A percentile compares a stretch with the other conserved stretches of the same genome.
Conservation (phyloP, 2,888 invertebrate genomes). For the Drosophila kokeensis region DNA sequence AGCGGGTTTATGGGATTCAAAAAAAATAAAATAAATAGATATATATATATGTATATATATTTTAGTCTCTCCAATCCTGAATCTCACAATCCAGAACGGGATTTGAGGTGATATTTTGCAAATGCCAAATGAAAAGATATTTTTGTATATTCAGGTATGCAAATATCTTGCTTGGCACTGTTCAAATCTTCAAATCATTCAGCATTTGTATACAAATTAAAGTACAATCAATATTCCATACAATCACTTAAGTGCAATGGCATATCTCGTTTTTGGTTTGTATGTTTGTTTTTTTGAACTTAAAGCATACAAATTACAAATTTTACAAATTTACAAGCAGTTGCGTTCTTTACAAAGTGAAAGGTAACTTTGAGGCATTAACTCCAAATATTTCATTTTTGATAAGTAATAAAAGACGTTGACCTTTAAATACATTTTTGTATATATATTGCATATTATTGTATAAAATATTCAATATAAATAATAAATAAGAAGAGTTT, state of each 20-base stretch:
- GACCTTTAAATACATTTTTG: not conserved
- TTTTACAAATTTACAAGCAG: not conserved
- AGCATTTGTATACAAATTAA: constrained; percentile 4
- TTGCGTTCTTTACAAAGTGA: not conserved
- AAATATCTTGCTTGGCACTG: constrained; percentile 17
- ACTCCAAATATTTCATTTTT: not conserved
- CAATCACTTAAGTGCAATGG: constrained; percentile 20
- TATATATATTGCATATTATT: not conserved
- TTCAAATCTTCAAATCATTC: not conserved
- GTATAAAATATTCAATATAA: not conserved
- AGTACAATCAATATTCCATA: constrained; percentile 5
- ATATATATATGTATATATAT: too few relatives aligned
- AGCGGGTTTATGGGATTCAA: constrained; percentile 4
- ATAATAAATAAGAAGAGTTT: not conserved
- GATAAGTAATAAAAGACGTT: not conserved
- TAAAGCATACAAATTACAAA: not conserved
- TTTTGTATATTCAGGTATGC: not conserved
- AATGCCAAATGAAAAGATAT: not conserved
- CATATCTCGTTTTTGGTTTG: not conserved
- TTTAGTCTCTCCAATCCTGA: constrained; percentile 24
- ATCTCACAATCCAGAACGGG: constrained; percentile 16
- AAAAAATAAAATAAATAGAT: not conserved
- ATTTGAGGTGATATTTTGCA: not conserved
- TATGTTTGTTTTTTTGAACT: not conserved
- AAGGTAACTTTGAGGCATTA: not conserved